A percentile compares a stretch with the other conserved stretches of the same genome.
Conservation (phyloP, 2,888 invertebrate species). For the Antheraea assamensis region DNA sequence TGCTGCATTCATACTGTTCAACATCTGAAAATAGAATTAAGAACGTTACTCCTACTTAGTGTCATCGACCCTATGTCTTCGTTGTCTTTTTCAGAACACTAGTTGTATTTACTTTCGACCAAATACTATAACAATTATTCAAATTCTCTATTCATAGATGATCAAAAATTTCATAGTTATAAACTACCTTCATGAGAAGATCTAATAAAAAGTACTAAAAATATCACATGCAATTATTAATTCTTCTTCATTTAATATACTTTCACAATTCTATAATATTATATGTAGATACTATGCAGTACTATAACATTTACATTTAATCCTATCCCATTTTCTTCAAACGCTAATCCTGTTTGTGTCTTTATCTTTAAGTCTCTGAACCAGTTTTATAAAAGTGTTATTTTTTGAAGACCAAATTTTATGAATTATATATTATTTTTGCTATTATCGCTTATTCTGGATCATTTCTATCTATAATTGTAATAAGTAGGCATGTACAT, state of each 20-base stretch:
- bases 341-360: not conserved
- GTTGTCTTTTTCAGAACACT: not conserved
- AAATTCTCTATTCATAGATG: not conserved
- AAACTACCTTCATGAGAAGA: not conserved
- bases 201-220: too few species aligned
- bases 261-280: not conserved
- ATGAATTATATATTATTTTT: too few species aligned
- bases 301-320: not conserved
- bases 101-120: not conserved
- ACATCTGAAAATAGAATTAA: conserved; percentile 43
- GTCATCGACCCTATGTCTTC: conserved; percentile 2
- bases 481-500: not conserved
- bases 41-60: conserved; percentile 15
- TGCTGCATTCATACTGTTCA: conserved; percentile 60
- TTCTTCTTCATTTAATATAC: not conserved
- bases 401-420: not conserved
- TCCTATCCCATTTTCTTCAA: not conserved
- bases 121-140: not conserved
- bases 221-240: too few species aligned
- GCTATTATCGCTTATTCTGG: too few species aligned
- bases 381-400: not conserved
- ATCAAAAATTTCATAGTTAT: not conserved
- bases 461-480: too few species aligned
- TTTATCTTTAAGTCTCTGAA: not conserved
- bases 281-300: not conserved